Evolutionary conservation across 1,140 invertebrate genomes (phyloP).

Genomic region (Formica selysi): DNA sequence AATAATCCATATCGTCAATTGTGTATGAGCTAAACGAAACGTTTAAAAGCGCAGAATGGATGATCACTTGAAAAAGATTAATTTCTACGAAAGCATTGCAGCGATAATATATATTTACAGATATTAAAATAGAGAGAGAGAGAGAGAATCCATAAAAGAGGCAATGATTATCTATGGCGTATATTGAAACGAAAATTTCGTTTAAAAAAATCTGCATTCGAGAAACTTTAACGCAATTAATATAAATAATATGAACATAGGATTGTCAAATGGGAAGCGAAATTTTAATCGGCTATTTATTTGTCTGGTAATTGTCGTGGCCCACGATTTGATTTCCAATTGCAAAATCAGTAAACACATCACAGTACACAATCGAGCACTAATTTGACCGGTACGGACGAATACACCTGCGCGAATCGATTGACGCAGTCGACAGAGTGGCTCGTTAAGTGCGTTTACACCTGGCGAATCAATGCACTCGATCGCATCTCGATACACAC

Average conservation of each 20-base stretch:
- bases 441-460: neutral
- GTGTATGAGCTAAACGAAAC: neutral
- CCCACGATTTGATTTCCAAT: neutral
- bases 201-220: neutral
- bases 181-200: neutral
- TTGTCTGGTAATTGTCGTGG: neutral
- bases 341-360: neutral
- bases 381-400: neutral
- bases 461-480: conserved; percentile 45
- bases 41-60: neutral
- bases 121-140: conserved; percentile 8
- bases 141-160: neutral
- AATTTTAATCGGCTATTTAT: neutral
- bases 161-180: too few relatives aligned
- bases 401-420: conserved; percentile 5
- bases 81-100: neutral
- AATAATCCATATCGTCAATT: conserved; percentile 3
- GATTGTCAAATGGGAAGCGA: neutral
- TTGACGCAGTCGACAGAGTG: conserved; percentile 11
- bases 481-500: conserved; percentile 45
- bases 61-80: conserved; percentile 11
- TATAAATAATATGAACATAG: neutral
- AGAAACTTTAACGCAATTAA: neutral
- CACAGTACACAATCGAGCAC: neutral
- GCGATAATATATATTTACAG: neutral